Evolutionary conservation across 1,140 invertebrate species (phyloP).

Genomic region (Theocolax elegans): DNA sequence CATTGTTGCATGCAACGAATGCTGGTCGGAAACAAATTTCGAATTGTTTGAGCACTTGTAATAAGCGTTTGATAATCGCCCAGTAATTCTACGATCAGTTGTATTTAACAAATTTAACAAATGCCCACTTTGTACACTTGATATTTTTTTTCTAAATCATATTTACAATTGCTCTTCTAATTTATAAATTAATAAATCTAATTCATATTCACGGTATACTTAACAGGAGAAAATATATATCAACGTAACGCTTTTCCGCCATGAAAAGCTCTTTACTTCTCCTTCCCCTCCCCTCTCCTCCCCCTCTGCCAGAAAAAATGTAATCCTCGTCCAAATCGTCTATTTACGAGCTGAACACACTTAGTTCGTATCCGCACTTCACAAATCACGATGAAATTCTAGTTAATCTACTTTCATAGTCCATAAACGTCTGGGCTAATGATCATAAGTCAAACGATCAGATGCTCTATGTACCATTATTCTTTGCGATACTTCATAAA

Average conservation of each 20-base stretch:
- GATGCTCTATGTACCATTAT: background rate
- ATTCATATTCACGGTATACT: too few species aligned
- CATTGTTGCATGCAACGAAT: background rate
- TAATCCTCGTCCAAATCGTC: background rate
- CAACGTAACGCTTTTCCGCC: too few species aligned
- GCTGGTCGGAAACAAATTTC: background rate
- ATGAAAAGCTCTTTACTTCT: too few species aligned
- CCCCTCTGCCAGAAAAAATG: too few species aligned
- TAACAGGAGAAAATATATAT: too few species aligned
- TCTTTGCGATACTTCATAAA: slow-evolving; percentile 16
- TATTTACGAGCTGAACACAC: background rate
- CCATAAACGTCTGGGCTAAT: slow-evolving; percentile 24
- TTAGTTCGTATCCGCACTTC: background rate
- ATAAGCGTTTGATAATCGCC: background rate
- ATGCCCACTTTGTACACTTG: too few species aligned
- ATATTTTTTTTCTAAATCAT: too few species aligned
- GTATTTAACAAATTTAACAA: too few species aligned
- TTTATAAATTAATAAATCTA: too few species aligned
- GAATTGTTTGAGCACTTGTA: background rate
- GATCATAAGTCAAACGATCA: slow-evolving; percentile 31
- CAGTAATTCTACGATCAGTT: background rate
- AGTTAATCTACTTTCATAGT: slow-evolving; percentile 34
- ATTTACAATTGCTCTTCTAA: too few species aligned
- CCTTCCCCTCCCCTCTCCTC: too few species aligned
- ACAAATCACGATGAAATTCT: slow-evolving; percentile 18